Conservation (phyloP, 1,140 invertebrate genomes). For the Lepidurus apus region DNA sequence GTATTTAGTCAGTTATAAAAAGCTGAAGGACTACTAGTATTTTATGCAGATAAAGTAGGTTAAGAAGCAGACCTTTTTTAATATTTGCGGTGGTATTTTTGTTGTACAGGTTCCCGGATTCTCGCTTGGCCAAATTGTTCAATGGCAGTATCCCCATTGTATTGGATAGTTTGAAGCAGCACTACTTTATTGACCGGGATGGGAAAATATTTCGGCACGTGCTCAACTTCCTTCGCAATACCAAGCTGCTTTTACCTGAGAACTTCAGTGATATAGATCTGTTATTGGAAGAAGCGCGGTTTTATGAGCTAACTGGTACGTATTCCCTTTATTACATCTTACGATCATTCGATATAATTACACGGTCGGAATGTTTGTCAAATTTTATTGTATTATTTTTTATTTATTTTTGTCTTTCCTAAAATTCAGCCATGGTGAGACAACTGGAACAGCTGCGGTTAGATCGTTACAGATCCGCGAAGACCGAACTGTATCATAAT, state of each 20-base stretch:
- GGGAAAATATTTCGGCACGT: slow-evolving; percentile 94
- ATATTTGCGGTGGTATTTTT: neutral
- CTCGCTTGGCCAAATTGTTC: slow-evolving; percentile 84
- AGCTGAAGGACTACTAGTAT: too few species aligned
- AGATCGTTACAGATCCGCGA: slow-evolving; percentile 29
- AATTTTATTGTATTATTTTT: slow-evolving; percentile 12
- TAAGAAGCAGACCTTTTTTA: neutral
- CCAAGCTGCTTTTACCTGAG: slow-evolving; percentile 74
- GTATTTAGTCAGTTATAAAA: too few species aligned
- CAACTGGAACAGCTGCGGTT: slow-evolving; percentile 36
- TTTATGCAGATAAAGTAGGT: neutral
- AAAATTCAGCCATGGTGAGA: slow-evolving; percentile 32
- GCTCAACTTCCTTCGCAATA: slow-evolving; percentile 90
- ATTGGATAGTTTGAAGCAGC: slow-evolving; percentile 91
- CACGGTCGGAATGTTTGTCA: neutral
- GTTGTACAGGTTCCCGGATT: slow-evolving; percentile 74
- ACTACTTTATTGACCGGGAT: slow-evolving; percentile 96
- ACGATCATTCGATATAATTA: neutral
- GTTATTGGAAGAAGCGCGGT: slow-evolving; percentile 85
- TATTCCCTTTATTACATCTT: slow-evolving; percentile 38
- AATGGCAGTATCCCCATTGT: slow-evolving; percentile 96
- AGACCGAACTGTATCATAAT: slow-evolving; percentile 35
- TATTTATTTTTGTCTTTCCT: slow-evolving; percentile 23
- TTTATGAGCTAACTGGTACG: slow-evolving; percentile 85
- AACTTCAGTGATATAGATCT: slow-evolving; percentile 83